phyloP scores from a whole-genome alignment of 2,888 invertebrate genomes.

The Abrostola triplasia region DNA sequence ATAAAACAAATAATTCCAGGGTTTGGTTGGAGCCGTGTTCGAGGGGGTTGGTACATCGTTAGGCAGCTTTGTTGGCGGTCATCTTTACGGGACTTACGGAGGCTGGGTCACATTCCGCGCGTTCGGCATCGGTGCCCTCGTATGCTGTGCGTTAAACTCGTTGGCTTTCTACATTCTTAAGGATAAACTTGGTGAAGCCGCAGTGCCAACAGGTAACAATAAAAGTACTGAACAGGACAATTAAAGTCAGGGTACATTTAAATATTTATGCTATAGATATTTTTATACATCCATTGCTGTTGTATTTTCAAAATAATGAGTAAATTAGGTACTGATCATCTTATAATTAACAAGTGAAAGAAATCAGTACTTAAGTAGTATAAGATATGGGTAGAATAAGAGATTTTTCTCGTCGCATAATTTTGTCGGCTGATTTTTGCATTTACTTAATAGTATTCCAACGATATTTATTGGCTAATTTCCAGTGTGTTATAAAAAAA shows the following conservation, averaged over 20 bases:
- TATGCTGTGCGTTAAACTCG: slow-evolving; percentile 89
- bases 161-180: slow-evolving; percentile 80
- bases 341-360: too few relatives aligned
- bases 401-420: too few relatives aligned
- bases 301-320: too few relatives aligned
- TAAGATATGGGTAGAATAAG: too few relatives aligned
- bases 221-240: slow-evolving; percentile 32
- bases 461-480: too few relatives aligned
- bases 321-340: too few relatives aligned
- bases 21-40: slow-evolving; percentile 95
- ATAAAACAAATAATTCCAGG: slow-evolving; percentile 82
- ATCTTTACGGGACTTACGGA: slow-evolving; percentile 89
- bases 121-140: slow-evolving; percentile 91
- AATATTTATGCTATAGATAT: too few relatives aligned
- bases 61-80: slow-evolving; percentile 94
- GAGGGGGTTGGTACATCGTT: slow-evolving; percentile 95
- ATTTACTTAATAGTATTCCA: too few relatives aligned
- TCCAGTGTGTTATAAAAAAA: too few relatives aligned
- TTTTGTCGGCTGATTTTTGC: too few relatives aligned
- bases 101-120: slow-evolving; percentile 91
- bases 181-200: slow-evolving; percentile 59
- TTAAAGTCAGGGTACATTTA: slow-evolving; percentile 12
- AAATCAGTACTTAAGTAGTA: too few relatives aligned
- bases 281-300: too few relatives aligned
- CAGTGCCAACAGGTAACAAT: slow-evolving; percentile 75